Evolutionary conservation across 2,888 invertebrate species (phyloP), one percentile per base, ranked within the genome.

Genomic region (Bhutanitis thaidina): DNA sequence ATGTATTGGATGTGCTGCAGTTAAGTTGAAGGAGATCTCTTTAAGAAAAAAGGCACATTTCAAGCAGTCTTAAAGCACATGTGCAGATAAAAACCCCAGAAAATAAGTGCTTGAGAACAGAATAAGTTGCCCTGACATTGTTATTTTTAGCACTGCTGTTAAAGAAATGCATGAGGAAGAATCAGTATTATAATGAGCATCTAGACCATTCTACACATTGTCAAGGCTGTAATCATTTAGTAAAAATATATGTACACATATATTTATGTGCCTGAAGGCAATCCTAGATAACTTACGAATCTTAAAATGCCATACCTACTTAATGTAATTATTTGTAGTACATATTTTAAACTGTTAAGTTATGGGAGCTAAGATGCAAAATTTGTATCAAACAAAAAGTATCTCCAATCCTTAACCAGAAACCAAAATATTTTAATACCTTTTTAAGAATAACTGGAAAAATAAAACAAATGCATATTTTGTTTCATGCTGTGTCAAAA

Each of bases 111-210:
- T 15, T 34, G n/a, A 9, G 9, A 46, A 30, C 20, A 13, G 15
- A 12, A n/a, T 9, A 20, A 9, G 8, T 27, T 20, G 20, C 20
- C 8, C 27, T 8, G 7, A 7, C 7, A 27, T 10, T 34, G 8
- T 29, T 25, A 8, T 29, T 12, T 32, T 29, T 4, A 43, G 34
- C 29, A 43, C 25, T 14, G 34, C 25, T 14, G 29, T 43, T 8
- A 29, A 4, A 46, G 38, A 34, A 63, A 65, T 67, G 63, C 77
- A 68, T 61, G 64, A 62, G 69, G 76, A 76, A 77, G 73, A 75
- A 61, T 60, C 64, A 60, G 51, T 59, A 63, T 73, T 81, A 85
- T 81, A 85, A 87, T 86, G 86, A 87, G 86, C 79, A 85, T 81
- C 79, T 82, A 82, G 83, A 82, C 63, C 55, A 71, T 34, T 20